Evolutionary conservation across 2,113 vertebrate genomes (phyloP).

Genomic region (Corythaeola cristata): DNA sequence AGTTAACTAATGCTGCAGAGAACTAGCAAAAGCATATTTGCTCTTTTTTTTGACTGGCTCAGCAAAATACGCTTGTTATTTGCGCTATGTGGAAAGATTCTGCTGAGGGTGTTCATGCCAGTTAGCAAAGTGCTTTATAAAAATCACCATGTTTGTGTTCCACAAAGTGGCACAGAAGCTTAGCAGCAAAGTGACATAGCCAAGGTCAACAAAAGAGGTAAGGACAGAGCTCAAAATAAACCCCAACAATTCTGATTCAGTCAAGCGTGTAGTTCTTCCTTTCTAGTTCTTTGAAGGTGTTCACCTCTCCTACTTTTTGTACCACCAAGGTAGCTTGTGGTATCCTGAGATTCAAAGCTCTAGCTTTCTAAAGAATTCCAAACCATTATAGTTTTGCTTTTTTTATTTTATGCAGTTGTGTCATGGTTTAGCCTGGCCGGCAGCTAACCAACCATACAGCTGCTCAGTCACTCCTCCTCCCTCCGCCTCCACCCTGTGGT

Average conservation of each 20-base stretch:
- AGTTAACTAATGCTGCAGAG: constrained; percentile 5
- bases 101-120: constrained; percentile 15
- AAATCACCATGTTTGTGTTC: background rate
- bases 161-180: background rate
- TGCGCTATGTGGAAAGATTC: background rate
- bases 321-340: background rate
- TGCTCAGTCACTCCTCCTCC: too few relatives aligned
- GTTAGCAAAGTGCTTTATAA: constrained; percentile 1
- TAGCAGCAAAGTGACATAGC: background rate
- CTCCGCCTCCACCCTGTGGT: too few relatives aligned
- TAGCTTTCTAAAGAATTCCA: background rate
- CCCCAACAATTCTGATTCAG: background rate
- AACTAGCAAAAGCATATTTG: constrained; percentile 9
- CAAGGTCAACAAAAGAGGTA: background rate
- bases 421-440: too few relatives aligned
- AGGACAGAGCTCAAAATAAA: background rate
- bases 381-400: background rate
- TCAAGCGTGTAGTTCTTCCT: background rate
- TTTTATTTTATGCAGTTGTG: background rate
- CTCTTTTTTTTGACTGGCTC: background rate
- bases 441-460: too few relatives aligned
- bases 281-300: background rate
- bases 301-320: background rate
- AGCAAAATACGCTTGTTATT: background rate
- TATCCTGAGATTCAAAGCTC: background rate